phyloP scores from a whole-genome alignment of 2,797 vertebrate genomes.

The Coilia nasus region DNA sequence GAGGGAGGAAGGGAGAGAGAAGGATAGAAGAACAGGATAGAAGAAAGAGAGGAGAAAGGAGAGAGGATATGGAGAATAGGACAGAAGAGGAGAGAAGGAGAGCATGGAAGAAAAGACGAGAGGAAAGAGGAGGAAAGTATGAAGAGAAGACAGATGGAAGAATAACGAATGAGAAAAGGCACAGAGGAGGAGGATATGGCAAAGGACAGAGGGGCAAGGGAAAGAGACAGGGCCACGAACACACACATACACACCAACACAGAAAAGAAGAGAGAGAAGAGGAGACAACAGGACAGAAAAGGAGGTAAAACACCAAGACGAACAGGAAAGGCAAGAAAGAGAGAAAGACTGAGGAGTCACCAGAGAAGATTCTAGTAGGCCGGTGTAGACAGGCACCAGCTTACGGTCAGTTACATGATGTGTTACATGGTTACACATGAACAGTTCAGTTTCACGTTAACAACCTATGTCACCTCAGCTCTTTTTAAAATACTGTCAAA shows the following conservation, averaged over 20 bases:
- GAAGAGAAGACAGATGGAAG: neutral
- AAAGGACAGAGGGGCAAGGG: neutral
- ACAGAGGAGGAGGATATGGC: neutral
- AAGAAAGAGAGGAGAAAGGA: conserved; percentile 50
- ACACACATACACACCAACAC: neutral
- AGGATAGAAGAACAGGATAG: conserved; percentile 28
- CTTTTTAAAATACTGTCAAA: neutral
- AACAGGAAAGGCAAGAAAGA: neutral
- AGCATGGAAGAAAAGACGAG: conserved; percentile 34
- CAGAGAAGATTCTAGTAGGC: neutral
- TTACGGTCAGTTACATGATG: too few relatives aligned
- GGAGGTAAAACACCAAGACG: neutral
- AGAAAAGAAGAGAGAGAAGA: neutral
- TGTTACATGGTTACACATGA: neutral
- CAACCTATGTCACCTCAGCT: neutral
- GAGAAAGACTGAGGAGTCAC: conserved; percentile 13
- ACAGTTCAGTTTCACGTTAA: neutral
- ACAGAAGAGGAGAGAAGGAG: too few relatives aligned
- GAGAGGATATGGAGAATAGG: too few relatives aligned
- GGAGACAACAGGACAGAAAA: neutral
- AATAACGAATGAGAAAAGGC: neutral
- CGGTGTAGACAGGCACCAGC: neutral
- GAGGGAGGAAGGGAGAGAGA: conserved; percentile 52
- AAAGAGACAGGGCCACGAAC: neutral
- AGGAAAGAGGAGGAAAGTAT: conserved; percentile 46